Evolutionary conservation across 92 coral and sea anemone species (phyloP).

Genomic region (Virgularia gustaviana): DNA sequence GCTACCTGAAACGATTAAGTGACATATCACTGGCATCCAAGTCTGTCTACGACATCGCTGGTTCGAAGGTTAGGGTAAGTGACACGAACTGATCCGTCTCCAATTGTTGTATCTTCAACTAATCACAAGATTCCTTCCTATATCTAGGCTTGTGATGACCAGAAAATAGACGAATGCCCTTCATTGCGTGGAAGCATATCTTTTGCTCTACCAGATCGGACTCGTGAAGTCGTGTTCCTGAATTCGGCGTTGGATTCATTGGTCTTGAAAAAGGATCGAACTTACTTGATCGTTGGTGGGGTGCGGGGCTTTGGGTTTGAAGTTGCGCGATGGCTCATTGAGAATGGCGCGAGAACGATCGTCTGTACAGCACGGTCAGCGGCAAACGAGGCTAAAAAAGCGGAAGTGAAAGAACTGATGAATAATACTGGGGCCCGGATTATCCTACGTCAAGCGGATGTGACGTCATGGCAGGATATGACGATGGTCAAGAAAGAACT

Average conservation of each 20-base stretch:
- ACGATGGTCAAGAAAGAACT: conserved; percentile 37
- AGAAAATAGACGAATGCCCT: too few relatives aligned
- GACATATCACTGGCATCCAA: conserved; percentile 1
- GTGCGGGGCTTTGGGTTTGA: conserved; percentile 73
- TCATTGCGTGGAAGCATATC: too few relatives aligned
- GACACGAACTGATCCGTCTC: too few relatives aligned
- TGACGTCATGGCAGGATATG: conserved; percentile 45
- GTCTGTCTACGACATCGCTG: background rate
- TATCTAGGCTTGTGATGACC: too few relatives aligned
- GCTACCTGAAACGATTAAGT: conserved; percentile 26
- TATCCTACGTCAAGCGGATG: conserved; percentile 41
- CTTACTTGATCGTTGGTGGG: conserved; percentile 75
- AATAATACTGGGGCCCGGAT: conserved; percentile 52
- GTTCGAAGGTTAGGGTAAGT: background rate
- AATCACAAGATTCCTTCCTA: too few relatives aligned
- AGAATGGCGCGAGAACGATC: conserved; percentile 63
- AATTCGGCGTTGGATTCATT: conserved; percentile 44
- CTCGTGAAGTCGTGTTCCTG: background rate
- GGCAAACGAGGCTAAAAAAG: conserved; percentile 53
- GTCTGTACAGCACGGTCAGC: conserved; percentile 62
- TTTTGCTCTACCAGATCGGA: too few relatives aligned
- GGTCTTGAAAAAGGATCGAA: conserved; percentile 54
- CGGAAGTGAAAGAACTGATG: conserved; percentile 49
- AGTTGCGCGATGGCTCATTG: conserved; percentile 72
- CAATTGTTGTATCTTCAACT: too few relatives aligned